Evolutionary conservation across 2,797 vertebrate species (phyloP).

Genomic region (Chloroceryle inda): DNA sequence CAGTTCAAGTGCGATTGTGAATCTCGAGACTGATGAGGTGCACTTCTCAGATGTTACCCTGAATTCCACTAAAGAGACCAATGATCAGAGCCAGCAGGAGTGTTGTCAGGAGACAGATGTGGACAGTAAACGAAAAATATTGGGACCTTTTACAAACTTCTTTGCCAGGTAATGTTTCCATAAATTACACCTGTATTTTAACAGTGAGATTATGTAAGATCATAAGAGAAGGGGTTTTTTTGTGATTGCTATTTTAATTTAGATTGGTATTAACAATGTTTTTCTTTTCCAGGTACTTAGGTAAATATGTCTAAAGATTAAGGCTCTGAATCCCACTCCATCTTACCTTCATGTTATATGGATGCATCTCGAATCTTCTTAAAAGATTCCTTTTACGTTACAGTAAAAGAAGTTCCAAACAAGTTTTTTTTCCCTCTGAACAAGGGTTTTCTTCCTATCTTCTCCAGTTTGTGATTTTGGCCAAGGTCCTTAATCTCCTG

Average conservation of each 20-base stretch:
- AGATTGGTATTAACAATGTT: background rate
- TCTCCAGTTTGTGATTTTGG: background rate
- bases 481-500: background rate
- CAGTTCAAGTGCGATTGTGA: conserved; percentile 93
- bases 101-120: conserved; percentile 31
- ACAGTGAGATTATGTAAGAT: background rate
- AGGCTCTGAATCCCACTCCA: background rate
- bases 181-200: background rate
- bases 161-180: conserved; percentile 84
- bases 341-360: background rate
- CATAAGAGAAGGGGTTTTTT: background rate
- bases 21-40: conserved; percentile 86
- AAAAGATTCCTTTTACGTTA: background rate
- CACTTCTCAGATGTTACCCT: conserved; percentile 86
- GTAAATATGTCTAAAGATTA: background rate
- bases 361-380: background rate
- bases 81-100: conserved; percentile 44
- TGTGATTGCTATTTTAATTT: background rate
- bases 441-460: background rate
- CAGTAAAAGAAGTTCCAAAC: background rate
- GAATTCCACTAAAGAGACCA: conserved; percentile 68
- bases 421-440: background rate
- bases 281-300: background rate
- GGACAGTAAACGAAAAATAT: conserved; percentile 80
- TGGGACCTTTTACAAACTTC: conserved; percentile 87